Base-by-base conservation (phyloP, 2,113 vertebrate genomes). In the Anseranas semipalmata region DNA sequence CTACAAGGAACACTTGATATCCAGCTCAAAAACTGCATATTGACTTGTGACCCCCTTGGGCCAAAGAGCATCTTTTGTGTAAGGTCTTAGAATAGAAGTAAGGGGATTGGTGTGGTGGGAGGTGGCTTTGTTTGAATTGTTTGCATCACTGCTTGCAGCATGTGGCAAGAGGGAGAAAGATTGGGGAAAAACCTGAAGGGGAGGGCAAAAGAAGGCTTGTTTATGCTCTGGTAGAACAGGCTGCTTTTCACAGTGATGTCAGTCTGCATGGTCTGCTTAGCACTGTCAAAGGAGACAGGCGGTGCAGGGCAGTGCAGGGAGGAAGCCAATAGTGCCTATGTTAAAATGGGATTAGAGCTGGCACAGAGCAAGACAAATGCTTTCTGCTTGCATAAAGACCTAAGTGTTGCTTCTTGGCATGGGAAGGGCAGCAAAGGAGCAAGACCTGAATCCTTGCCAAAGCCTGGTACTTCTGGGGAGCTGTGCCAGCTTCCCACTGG, bases 11-110 rank as follows among this genome's bases (percentile, higher is more conserved):
- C 37, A 13, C 68, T 50, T 6, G 82, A 90, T 82, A 77, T 78
- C 89, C 85, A 27, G 58, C 67, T 67, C 72, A 73, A 93, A 93
- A 53, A 45, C 60, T 12, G 15, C 15, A 4, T 59, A 62, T 94
- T 94, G 93, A 97, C 93, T 96, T 77, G 84, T 79, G 80, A 86
- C 58, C 12, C 43, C 62, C 58, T 66, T 52, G 73, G 91, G 90
- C 77, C 76, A 72, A 81, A 58, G 67, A 96, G 33, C 20, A n/a
- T 53, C 72, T 84, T 70, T 56, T 20, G 52, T 70, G 32, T 37
- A n/a, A 81, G 55, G 45, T 32, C 25, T 53, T 86, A 55, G 55
- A 71, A 35, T 41, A 20, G 32, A 48, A 50, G 30, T 67, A 39
- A 39, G 72, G n/a, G 39, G 19, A 8, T 7, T 35, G 73, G 15